Percentiles rank a stretch among this genome's conserved stretches.
phyloP scores from a whole-genome alignment of 1,140 invertebrate genomes.

The Tetragonula clypearis region DNA sequence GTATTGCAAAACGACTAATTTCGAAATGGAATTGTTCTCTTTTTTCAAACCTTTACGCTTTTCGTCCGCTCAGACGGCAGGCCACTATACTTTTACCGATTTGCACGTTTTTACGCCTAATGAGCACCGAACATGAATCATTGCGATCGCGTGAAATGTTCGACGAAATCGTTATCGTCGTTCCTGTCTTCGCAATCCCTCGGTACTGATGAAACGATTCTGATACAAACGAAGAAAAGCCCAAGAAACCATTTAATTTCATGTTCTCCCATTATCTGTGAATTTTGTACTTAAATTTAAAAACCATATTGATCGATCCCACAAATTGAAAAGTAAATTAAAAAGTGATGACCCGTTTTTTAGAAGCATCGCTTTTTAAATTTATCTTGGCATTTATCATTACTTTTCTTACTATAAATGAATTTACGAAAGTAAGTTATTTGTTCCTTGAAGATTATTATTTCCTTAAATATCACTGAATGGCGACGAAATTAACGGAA shows the following conservation, averaged over 20 bases:
- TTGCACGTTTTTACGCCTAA: constrained; percentile 29
- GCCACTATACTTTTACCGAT: constrained; percentile 25
- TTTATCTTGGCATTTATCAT: background rate
- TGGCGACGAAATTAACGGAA: too few species aligned
- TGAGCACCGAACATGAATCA: constrained; percentile 37
- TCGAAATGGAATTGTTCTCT: constrained; percentile 6
- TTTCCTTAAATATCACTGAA: background rate
- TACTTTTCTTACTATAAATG: background rate
- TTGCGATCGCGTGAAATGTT: background rate
- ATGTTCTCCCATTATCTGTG: background rate
- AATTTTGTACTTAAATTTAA: background rate
- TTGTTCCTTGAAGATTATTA: background rate
- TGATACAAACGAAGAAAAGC: background rate
- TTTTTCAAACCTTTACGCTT: background rate
- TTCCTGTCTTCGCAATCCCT: background rate
- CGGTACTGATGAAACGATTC: background rate
- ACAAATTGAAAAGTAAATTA: background rate
- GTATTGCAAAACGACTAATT: constrained; percentile 25
- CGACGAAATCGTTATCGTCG: background rate
- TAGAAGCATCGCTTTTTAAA: background rate
- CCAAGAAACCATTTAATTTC: background rate
- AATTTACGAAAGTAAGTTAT: background rate
- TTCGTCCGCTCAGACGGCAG: background rate
- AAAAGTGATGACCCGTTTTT: background rate
- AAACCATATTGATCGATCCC: background rate